Percentiles rank a stretch among this genome's conserved stretches.
Conservation (phyloP, 2,888 invertebrate genomes). For the Microctonus hyperodae region DNA sequence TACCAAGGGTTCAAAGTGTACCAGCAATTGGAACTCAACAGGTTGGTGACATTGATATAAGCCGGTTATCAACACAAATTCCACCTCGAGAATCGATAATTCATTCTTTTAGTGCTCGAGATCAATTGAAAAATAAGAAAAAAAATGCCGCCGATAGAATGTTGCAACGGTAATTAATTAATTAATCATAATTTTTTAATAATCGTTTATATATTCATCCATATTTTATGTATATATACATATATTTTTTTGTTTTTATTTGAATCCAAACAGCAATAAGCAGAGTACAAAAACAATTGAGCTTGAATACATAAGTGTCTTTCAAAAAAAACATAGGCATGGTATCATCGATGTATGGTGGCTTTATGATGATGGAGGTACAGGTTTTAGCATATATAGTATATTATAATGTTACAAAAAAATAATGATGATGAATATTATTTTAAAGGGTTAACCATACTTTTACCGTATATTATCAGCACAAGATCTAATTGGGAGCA, state of each 20-base stretch:
- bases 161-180: constrained; percentile 45
- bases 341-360: constrained; percentile 95
- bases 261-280: constrained; percentile 44
- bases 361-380: constrained; percentile 92
- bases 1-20: constrained; percentile 59
- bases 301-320: constrained; percentile 75
- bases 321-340: constrained; percentile 78
- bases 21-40: constrained; percentile 53
- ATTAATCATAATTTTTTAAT: constrained; percentile 7
- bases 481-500: constrained; percentile 79
- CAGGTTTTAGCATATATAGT: not conserved
- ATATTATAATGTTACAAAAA: too few species aligned
- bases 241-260: not conserved
- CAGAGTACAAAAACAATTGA: constrained; percentile 47
- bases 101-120: constrained; percentile 50
- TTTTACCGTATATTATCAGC: constrained; percentile 85
- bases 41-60: constrained; percentile 34
- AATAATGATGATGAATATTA: constrained; percentile 5
- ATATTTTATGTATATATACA: not conserved
- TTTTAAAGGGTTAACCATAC: constrained; percentile 73
- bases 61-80: constrained; percentile 35
- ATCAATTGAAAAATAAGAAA: constrained; percentile 56
- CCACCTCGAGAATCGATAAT: constrained; percentile 51
- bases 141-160: constrained; percentile 54
- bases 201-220: too few species aligned